These are phyloP conservation scores for Hydrochoerus hydrochaeris DNA, from an alignment of 2,113 vertebrate genomes.

Conservation along the genomic window DNA sequence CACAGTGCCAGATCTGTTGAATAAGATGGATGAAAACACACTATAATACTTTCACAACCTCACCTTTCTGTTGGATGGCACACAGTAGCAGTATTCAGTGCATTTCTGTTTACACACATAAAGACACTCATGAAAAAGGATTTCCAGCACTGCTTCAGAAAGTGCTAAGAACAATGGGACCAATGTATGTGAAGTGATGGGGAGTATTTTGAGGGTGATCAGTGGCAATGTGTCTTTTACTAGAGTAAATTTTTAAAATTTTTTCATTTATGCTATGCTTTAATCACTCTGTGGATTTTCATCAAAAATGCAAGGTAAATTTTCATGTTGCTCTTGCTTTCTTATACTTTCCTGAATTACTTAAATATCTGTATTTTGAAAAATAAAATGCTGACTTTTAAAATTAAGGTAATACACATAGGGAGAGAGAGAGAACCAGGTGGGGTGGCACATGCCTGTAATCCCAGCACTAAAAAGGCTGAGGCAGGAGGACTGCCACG, in stretches of 20 bases:
- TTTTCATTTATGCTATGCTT: background rate
- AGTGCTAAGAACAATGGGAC: background rate
- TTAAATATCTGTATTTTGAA: background rate
- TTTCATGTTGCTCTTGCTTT: background rate
- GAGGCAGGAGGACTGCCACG: background rate
- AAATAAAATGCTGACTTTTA: background rate
- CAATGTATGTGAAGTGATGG: background rate
- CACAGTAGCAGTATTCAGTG: background rate
- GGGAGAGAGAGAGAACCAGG: background rate
- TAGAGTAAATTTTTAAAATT: background rate
- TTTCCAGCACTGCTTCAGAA: background rate
- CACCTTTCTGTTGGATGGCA: background rate
- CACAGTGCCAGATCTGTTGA: background rate
- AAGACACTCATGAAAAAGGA: background rate
- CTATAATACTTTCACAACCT: background rate
- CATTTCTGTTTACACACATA: background rate
- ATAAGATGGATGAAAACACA: background rate
- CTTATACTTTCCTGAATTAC: slow-evolving; percentile 23
- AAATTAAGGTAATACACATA: background rate
- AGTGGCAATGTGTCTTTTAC: background rate
- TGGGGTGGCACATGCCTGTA: background rate
- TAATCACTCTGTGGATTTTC: background rate
- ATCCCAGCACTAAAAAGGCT: background rate
- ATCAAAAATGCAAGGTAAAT: background rate
- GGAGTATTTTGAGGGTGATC: background rate